Conservation (phyloP, 2,113 vertebrate species). For the Craseonycteris thonglongyai region DNA sequence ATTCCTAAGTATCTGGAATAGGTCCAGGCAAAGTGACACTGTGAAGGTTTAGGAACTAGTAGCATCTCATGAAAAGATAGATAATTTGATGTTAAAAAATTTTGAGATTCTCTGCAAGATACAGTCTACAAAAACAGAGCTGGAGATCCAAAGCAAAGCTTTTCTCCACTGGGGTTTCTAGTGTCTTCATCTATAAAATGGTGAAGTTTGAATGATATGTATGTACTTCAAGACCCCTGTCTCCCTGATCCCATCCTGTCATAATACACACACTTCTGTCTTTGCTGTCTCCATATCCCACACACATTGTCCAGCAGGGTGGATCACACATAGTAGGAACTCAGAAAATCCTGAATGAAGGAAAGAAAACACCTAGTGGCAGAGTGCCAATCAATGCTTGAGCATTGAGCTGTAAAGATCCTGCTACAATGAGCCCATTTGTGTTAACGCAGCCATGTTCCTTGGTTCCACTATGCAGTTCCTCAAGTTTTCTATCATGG, state of each 20-base stretch:
- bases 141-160: not conserved
- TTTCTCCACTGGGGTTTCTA: not conserved
- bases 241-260: no score
- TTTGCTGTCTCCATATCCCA: not conserved
- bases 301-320: not conserved
- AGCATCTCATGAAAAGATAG: not conserved
- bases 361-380: not conserved
- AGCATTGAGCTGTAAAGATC: not conserved
- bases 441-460: accelerated
- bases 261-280: accelerated
- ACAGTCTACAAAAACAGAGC: not conserved
- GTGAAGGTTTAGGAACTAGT: not conserved
- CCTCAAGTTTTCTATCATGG: not conserved
- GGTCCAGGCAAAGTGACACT: not conserved
- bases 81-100: not conserved
- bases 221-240: not conserved
- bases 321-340: not conserved
- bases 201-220: not conserved
- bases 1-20: not conserved
- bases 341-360: not conserved
- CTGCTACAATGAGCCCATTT: accelerated
- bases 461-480: not conserved
- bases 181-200: not conserved
- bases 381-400: accelerated
- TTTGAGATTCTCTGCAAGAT: not conserved